phyloP scores from a whole-genome alignment of 2,797 vertebrate species.

The Syncerus caffer region DNA sequence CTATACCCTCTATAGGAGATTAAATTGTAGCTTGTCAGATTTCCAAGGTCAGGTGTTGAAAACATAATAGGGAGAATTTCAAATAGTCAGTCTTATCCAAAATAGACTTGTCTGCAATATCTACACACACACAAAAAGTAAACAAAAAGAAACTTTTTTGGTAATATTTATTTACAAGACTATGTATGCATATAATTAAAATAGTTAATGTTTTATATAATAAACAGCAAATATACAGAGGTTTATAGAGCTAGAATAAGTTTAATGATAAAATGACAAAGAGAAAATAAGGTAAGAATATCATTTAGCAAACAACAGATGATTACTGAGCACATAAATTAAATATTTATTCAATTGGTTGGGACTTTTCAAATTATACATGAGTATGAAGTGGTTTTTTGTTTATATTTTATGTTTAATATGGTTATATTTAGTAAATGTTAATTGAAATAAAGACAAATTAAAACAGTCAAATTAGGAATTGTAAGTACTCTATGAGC shows the following conservation, averaged over 20 bases:
- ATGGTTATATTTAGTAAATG: background rate
- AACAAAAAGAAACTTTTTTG: background rate
- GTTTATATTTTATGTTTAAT: background rate
- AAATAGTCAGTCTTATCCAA: background rate
- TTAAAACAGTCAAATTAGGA: background rate
- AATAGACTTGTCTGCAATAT: background rate
- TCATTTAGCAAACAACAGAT: background rate
- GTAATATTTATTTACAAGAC: background rate
- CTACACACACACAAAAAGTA: background rate
- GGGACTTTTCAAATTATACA: background rate
- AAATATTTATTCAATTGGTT: background rate
- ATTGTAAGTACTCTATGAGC: background rate
- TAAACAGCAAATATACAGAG: background rate
- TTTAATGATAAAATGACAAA: background rate
- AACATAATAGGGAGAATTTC: constrained; percentile 14
- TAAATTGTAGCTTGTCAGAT: background rate
- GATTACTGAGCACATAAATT: background rate
- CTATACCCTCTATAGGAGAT: background rate
- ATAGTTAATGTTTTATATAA: background rate
- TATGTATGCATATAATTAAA: background rate
- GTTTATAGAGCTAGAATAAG: background rate
- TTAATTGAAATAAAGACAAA: background rate
- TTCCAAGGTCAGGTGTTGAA: background rate
- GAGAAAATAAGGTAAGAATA: background rate
- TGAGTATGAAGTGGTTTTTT: background rate